Conservation (phyloP, 2,888 invertebrate species). For the Stegana nigrithorax region DNA sequence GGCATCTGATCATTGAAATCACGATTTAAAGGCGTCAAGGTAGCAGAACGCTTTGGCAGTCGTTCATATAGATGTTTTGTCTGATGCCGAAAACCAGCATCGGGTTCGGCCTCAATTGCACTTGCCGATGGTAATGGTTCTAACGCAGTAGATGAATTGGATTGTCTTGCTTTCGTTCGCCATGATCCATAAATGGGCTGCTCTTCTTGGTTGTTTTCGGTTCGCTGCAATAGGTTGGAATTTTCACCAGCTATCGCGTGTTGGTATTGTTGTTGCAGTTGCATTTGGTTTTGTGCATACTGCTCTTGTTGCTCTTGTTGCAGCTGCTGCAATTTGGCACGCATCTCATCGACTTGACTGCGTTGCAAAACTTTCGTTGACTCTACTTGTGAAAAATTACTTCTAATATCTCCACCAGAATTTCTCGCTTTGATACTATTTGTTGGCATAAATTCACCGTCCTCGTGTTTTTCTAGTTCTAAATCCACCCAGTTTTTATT, state of each 20-base stretch:
- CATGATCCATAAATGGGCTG: constrained; percentile 64
- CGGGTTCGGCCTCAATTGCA: background rate
- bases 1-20: constrained; percentile 59
- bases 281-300: constrained; percentile 43
- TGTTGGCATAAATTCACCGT: too few relatives aligned
- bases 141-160: constrained; percentile 40
- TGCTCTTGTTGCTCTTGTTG: constrained; percentile 54
- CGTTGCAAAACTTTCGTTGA: constrained; percentile 34
- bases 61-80: constrained; percentile 57
- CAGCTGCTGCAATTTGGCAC: constrained; percentile 60
- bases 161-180: constrained; percentile 67
- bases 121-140: constrained; percentile 7
- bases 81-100: constrained; percentile 20
- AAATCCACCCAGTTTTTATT: too few relatives aligned
- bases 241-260: constrained; percentile 54
- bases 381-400: constrained; percentile 39
- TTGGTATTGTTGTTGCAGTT: constrained; percentile 43
- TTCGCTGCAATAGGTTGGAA: constrained; percentile 65
- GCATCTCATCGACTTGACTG: constrained; percentile 56
- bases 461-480: too few relatives aligned
- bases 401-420: too few relatives aligned
- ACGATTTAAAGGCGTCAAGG: constrained; percentile 58
- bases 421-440: too few relatives aligned
- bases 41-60: constrained; percentile 58
- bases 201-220: constrained; percentile 48